Evolutionary conservation across 1,140 invertebrate genomes (phyloP).

Genomic region (Bacillus rossius): DNA sequence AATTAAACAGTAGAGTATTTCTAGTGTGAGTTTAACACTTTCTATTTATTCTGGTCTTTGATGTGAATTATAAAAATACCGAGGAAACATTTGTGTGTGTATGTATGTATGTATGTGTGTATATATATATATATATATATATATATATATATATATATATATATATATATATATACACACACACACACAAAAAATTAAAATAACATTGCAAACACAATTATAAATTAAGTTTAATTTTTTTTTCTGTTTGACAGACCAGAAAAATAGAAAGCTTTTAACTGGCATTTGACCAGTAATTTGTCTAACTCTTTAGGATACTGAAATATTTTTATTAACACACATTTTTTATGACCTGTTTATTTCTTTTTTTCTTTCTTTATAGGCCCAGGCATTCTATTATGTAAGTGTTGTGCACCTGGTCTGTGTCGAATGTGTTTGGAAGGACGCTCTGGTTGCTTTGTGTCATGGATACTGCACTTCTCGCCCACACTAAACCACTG

Average conservation of each 20-base stretch:
- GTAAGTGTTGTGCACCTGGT: slow-evolving; percentile 14
- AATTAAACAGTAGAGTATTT: not conserved
- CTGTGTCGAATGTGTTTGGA: slow-evolving; percentile 5
- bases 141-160: too few relatives aligned
- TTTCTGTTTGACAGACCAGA: not conserved
- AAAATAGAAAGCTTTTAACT: not conserved
- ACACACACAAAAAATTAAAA: too few relatives aligned
- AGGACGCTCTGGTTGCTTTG: not conserved
- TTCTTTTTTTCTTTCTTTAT: slow-evolving; percentile 18
- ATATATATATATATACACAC: too few relatives aligned
- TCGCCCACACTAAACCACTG: not conserved
- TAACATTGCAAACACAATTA: too few relatives aligned
- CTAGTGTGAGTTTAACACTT: not conserved
- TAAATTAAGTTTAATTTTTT: too few relatives aligned
- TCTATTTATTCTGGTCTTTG: not conserved
- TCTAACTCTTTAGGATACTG: not conserved
- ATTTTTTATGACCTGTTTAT: slow-evolving; percentile 12
- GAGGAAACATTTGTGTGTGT: too few relatives aligned
- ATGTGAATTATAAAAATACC: too few relatives aligned
- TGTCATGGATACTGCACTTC: not conserved
- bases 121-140: too few relatives aligned
- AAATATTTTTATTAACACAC: slow-evolving; percentile 4
- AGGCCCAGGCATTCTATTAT: slow-evolving; percentile 17
- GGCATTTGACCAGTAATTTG: not conserved
- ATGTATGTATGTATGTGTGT: too few relatives aligned